A percentile compares a stretch with the other conserved stretches of the same genome.
These are phyloP conservation scores for Meteorus cinctellus DNA, from an alignment of 2,888 invertebrate species.

Conservation along the genomic window DNA sequence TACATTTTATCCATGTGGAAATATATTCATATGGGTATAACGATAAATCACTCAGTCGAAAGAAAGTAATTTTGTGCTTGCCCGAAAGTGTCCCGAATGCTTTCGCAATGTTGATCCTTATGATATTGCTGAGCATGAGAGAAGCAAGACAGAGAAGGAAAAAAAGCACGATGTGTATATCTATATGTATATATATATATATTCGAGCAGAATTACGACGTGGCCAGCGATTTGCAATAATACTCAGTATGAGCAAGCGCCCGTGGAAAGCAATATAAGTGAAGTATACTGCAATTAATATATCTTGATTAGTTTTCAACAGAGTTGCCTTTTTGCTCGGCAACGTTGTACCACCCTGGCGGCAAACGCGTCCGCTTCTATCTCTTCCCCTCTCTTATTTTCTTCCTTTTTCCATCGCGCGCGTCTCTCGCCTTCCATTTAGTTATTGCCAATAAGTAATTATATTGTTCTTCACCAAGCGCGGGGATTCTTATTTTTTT, in stretches of 20 bases:
- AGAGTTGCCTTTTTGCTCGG: conserved; percentile 60
- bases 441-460: conserved; percentile 62
- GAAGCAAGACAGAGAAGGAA: conserved; percentile 2
- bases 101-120: conserved; percentile 26
- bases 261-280: conserved; percentile 63
- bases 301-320: conserved; percentile 69
- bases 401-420: conserved; percentile 27
- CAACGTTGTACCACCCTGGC: conserved; percentile 52
- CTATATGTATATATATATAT: conserved; percentile 15
- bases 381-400: conserved; percentile 30
- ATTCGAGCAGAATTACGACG: conserved; percentile 30
- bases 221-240: conserved; percentile 64
- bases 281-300: conserved; percentile 69
- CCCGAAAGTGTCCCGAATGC: conserved; percentile 25
- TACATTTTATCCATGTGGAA: background rate
- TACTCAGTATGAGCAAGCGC: conserved; percentile 59
- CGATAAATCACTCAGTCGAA: conserved; percentile 19
- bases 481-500: conserved; percentile 51
- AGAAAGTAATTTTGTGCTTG: conserved; percentile 22
- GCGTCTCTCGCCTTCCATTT: conserved; percentile 55
- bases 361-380: conserved; percentile 32
- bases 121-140: conserved; percentile 14
- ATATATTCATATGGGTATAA: background rate
- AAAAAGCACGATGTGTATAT: background rate
- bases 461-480: conserved; percentile 56